Evolutionary conservation across 92 coral and sea anemone species (phyloP).

Genomic region (Porites lobata): DNA sequence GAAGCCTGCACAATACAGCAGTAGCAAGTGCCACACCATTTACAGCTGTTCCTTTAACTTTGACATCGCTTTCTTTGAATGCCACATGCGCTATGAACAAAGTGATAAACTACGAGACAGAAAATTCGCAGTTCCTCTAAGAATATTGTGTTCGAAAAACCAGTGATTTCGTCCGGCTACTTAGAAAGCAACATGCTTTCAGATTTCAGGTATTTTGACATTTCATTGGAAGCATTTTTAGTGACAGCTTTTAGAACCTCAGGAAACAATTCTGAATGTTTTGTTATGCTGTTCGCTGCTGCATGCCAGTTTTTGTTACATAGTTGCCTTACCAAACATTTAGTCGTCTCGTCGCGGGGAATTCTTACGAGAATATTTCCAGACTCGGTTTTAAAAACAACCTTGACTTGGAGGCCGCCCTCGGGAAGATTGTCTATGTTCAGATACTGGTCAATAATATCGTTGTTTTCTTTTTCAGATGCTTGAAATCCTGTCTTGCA

Average conservation of each 20-base stretch:
- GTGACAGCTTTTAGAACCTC: conserved; percentile 29
- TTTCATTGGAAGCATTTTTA: conserved; percentile 39
- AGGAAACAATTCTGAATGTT: conserved; percentile 39
- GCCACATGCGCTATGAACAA: conserved; percentile 7
- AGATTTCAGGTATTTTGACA: conserved; percentile 32
- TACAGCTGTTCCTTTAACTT: not conserved
- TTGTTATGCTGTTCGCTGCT: conserved; percentile 35
- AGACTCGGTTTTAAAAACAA: conserved; percentile 1
- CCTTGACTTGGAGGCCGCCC: conserved; percentile 54
- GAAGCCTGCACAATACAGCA: conserved; percentile 21
- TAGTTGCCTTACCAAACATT: conserved; percentile 43
- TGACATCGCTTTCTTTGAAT: not conserved
- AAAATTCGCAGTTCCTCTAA: conserved; percentile 46
- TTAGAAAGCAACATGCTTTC: conserved; percentile 45
- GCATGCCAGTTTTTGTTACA: conserved; percentile 56
- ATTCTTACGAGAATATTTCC: conserved; percentile 34
- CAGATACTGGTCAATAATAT: conserved; percentile 36
- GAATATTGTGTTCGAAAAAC: conserved; percentile 44
- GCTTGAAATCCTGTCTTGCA: conserved; percentile 23
- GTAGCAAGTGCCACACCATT: conserved; percentile 53
- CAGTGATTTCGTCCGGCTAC: conserved; percentile 45
- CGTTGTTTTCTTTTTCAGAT: conserved; percentile 24
- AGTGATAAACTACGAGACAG: conserved; percentile 7
- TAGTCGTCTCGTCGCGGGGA: conserved; percentile 46
- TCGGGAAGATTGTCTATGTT: conserved; percentile 44